Evolutionary conservation across 2,888 invertebrate species (phyloP), one percentile per base, ranked within the genome.

Genomic region (Drosophila histrio): DNA sequence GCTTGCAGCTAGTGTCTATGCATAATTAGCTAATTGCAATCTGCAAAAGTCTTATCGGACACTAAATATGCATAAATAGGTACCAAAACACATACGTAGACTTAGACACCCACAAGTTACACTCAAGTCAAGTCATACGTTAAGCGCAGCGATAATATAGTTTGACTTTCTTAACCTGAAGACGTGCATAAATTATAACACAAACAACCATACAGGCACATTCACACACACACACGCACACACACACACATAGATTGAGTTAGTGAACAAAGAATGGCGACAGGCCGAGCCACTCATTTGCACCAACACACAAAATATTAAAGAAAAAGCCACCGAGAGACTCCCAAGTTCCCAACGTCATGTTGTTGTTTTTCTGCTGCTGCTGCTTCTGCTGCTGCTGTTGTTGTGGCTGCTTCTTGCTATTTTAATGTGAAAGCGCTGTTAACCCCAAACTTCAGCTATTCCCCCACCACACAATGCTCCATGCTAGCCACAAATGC

Each of bases 371-470:
- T 21, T 59, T 54, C 57, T 65, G 50, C 30, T 44, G 59, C 43
- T 44, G 41, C 44, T 66, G 77, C 30, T 74, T 54, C 41, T 49
- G 54, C 43, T 64, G 30, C 17, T 54, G 39, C 58, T 67, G 68
- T 36, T 81, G 72, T 41, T 69, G 65, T 59, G 32, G 72, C 73
- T 77, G 87, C 78, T 80, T 82, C 87, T 87, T 83, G 81, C 82
- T 86, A 78, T 80, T 84, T 83, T 82, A 84, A 87, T 88, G 89
- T 88, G 89, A 88, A 88, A 88, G 88, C 87, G 87, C 83, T 85
- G 82, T 77, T 86, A 82, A 65, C 79, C 88, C 71, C 87, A 66
- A 84, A 74, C 64, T 56, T 69, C 62, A 67, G 54, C 61, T 54
- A 41, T 39, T 30, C 50, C 13, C 11, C 19, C 8, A 1, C 22